Evolutionary conservation across 2,113 vertebrate genomes (phyloP).

Genomic region (Alces alces): DNA sequence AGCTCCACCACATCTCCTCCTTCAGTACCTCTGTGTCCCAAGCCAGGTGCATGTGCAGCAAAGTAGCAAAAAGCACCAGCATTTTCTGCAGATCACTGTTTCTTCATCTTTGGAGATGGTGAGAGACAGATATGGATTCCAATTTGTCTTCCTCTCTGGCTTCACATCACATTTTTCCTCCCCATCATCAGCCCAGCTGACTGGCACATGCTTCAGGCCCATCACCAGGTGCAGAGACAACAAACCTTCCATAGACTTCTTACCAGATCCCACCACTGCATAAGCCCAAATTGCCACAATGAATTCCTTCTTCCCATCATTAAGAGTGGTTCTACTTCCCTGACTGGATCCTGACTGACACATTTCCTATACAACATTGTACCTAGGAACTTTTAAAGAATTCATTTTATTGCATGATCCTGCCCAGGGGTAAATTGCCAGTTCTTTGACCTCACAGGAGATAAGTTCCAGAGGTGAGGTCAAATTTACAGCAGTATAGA

Average conservation of each 20-base stretch:
- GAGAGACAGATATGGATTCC: neutral
- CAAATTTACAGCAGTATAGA: neutral
- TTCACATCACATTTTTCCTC: neutral
- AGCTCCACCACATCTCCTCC: neutral
- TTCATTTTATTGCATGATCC: neutral
- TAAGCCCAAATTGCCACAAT: neutral
- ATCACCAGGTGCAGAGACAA: neutral
- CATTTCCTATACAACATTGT: neutral
- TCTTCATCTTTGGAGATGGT: neutral
- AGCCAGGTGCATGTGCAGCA: neutral
- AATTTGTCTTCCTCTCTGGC: neutral
- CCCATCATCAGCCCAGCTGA: rapidly evolving
- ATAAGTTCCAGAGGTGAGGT: neutral
- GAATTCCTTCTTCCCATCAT: neutral
- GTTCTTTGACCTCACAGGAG: neutral
- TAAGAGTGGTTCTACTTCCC: neutral
- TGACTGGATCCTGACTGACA: neutral
- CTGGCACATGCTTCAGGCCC: neutral
- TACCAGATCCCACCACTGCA: neutral
- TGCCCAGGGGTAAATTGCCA: neutral
- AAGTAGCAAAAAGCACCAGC: neutral
- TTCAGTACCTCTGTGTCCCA: neutral
- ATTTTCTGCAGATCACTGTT: neutral
- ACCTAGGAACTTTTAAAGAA: neutral
- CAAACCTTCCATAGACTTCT: neutral